Conservation (phyloP, 2,113 vertebrate genomes). For the Eclectus roratus region DNA sequence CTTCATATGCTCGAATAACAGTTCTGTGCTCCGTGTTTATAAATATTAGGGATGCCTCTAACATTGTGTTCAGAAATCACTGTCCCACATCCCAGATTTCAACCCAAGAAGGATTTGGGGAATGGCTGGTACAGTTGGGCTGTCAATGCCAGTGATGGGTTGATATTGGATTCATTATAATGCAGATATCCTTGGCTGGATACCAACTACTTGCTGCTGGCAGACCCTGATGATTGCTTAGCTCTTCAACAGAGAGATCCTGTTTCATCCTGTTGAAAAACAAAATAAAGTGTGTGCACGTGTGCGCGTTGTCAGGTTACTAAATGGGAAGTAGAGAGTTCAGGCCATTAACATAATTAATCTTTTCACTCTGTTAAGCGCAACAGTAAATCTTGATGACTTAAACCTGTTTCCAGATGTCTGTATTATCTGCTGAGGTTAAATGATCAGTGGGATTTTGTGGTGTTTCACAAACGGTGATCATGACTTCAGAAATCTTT, state of each 20-base stretch:
- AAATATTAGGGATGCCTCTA: neutral
- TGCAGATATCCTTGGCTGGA: neutral
- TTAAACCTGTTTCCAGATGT: neutral
- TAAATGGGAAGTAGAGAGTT: neutral
- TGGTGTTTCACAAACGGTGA: neutral
- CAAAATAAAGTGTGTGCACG: neutral
- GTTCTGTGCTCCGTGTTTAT: rapidly evolving
- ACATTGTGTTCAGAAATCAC: neutral
- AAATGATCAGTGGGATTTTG: neutral
- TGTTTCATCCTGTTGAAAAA: neutral
- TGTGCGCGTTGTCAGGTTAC: neutral
- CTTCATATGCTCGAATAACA: neutral
- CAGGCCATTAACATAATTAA: neutral
- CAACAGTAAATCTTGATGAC: neutral
- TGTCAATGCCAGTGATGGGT: neutral
- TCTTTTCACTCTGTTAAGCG: rapidly evolving
- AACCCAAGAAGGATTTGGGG: neutral
- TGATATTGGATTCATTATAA: neutral
- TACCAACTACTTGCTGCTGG: neutral
- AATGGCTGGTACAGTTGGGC: neutral
- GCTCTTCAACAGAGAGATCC: neutral
- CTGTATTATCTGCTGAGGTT: neutral
- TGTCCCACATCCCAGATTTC: neutral
- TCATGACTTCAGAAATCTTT: neutral
- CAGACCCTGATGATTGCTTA: neutral